phyloP scores from a whole-genome alignment of 2,113 vertebrate species.

The Oophaga pumilio region DNA sequence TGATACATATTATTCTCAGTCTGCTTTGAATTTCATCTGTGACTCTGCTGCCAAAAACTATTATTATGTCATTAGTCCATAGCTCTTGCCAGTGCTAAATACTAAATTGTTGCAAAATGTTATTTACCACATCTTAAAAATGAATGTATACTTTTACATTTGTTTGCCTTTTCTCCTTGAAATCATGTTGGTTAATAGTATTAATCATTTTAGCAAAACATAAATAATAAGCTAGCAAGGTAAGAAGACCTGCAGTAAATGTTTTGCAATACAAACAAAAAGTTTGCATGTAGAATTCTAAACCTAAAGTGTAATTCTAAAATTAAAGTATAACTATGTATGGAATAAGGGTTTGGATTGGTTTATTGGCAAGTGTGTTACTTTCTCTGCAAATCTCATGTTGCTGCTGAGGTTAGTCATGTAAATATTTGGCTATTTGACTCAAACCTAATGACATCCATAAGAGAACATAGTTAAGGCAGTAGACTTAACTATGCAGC shows the following conservation, averaged over 20 bases:
- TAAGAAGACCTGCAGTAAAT: no score
- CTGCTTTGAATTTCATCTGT: conserved; percentile 57
- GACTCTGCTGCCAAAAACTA: conserved; percentile 62
- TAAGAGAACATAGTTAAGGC: not conserved
- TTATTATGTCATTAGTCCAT: conserved; percentile 67
- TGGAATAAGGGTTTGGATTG: not conserved
- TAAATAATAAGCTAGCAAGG: not conserved
- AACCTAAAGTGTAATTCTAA: not conserved
- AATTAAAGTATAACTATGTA: not conserved
- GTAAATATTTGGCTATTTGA: not conserved
- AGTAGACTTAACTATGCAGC: not conserved
- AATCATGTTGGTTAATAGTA: conserved; percentile 4
- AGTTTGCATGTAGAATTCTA: not conserved
- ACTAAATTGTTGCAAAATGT: conserved; percentile 65
- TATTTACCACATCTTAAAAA: conserved; percentile 57
- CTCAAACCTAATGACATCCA: not conserved
- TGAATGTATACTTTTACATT: conserved; percentile 64
- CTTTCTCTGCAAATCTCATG: not conserved
- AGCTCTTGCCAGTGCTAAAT: conserved; percentile 68
- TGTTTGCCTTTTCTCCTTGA: conserved; percentile 35
- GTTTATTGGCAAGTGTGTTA: not conserved
- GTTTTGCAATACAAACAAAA: not conserved
- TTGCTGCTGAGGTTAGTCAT: not conserved
- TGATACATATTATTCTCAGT: conserved; percentile 56
- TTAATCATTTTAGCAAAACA: not conserved